A percentile compares a stretch with the other conserved stretches of the same genome.
phyloP scores from a whole-genome alignment of 2,888 invertebrate species.

The Drosophila vallismaia region DNA sequence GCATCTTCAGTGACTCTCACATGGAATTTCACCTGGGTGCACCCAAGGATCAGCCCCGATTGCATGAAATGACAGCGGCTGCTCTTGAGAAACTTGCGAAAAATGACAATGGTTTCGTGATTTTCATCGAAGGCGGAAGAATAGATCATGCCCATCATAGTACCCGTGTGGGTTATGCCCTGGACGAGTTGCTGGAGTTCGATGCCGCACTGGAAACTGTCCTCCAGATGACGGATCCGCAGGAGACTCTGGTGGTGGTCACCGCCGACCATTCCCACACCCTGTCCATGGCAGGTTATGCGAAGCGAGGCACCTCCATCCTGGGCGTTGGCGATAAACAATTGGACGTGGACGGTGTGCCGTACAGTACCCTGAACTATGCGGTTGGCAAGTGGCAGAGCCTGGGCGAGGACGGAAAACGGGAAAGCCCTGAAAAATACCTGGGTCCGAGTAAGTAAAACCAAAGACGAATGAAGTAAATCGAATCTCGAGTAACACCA shows the following conservation, averaged over 20 bases:
- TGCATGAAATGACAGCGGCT: constrained; percentile 88
- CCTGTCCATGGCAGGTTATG: constrained; percentile 90
- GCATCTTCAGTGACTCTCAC: constrained; percentile 85
- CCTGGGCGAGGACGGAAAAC: constrained; percentile 57
- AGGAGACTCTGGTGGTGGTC: constrained; percentile 91
- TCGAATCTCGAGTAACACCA: neutral
- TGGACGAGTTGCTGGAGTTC: constrained; percentile 91
- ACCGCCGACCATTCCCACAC: constrained; percentile 92
- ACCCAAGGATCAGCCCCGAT: constrained; percentile 85
- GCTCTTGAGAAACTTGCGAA: constrained; percentile 87
- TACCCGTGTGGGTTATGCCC: constrained; percentile 87
- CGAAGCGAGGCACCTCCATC: constrained; percentile 85
- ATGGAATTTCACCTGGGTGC: constrained; percentile 86
- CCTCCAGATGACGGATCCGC: constrained; percentile 85
- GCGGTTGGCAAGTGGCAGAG: constrained; percentile 87
- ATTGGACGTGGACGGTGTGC: constrained; percentile 75
- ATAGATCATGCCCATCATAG: constrained; percentile 92
- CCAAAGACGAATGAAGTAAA: neutral
- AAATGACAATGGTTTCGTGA: constrained; percentile 85
- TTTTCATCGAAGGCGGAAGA: constrained; percentile 87
- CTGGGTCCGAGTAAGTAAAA: constrained; percentile 55
- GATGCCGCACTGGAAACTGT: constrained; percentile 88
- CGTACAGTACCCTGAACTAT: constrained; percentile 89
- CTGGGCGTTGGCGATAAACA: constrained; percentile 82
- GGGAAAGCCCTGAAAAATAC: constrained; percentile 65